These are phyloP conservation scores for Brachypalpus laphriformis DNA, from an alignment of 2,888 invertebrate species.

Conservation along the genomic window DNA sequence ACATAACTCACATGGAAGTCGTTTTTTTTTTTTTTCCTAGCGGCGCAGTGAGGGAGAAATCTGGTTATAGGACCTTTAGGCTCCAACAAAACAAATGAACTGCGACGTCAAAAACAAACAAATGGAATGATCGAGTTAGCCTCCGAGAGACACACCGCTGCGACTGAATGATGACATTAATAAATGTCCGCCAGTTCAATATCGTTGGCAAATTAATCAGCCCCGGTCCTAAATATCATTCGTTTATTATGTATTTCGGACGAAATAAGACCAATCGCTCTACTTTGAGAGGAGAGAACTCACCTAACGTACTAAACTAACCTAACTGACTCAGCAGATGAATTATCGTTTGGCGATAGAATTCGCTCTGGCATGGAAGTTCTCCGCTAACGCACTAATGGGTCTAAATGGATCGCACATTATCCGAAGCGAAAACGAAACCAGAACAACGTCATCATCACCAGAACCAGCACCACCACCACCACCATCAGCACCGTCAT, in stretches of 20 bases:
- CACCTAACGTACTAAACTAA: background rate
- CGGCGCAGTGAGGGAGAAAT: background rate
- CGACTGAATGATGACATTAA: conserved; percentile 70
- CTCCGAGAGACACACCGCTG: conserved; percentile 43
- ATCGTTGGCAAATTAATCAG: conserved; percentile 71
- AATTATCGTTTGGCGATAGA: conserved; percentile 65
- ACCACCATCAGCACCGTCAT: conserved; percentile 20
- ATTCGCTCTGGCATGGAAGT: conserved; percentile 45
- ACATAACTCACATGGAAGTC: conserved; percentile 65
- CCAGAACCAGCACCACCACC: background rate
- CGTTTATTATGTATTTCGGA: conserved; percentile 49
- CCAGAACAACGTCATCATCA: conserved; percentile 58
- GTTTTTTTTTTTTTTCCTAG: conserved; percentile 16
- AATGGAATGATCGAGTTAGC: conserved; percentile 25
- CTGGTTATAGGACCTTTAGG: conserved; percentile 40
- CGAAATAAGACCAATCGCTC: conserved; percentile 29
- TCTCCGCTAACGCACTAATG: conserved; percentile 56
- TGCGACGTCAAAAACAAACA: conserved; percentile 64
- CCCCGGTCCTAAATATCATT: conserved; percentile 57
- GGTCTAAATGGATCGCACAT: conserved; percentile 68
- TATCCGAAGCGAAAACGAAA: conserved; percentile 61
- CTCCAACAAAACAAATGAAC: conserved; percentile 57
- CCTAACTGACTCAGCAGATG: conserved; percentile 43
- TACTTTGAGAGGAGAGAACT: conserved; percentile 18
- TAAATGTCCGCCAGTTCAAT: conserved; percentile 71